Percentiles rank a stretch among this genome's conserved stretches.
Conservation (phyloP, 2,888 invertebrate genomes). For the Diloba caeruleocephala region DNA sequence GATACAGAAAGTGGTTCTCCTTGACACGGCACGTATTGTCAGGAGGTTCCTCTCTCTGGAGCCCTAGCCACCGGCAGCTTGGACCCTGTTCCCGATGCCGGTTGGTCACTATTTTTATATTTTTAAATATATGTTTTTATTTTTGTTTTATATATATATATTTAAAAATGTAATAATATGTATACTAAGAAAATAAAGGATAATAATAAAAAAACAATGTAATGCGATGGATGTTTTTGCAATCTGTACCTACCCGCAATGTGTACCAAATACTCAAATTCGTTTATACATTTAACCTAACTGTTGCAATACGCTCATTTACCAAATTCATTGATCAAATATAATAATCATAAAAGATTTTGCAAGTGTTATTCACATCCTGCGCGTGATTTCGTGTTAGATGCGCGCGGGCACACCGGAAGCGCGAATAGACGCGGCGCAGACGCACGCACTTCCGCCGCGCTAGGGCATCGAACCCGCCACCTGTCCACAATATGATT, state of each 20-base stretch:
- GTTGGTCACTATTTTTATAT: no score
- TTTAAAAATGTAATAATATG: no score
- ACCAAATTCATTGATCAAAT: constrained; percentile 34
- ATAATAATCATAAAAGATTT: constrained; percentile 51
- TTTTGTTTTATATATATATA: no score
- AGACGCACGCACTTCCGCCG: constrained; percentile 87
- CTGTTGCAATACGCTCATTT: neutral
- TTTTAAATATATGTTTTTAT: no score
- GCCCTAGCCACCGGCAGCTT: no score
- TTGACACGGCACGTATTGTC: no score
- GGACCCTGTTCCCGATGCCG: no score
- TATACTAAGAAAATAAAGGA: neutral
- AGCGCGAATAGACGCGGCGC: constrained; percentile 86
- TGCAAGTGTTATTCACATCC: constrained; percentile 56
- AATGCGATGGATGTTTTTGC: neutral
- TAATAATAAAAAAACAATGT: neutral
- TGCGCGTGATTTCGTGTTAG: constrained; percentile 67
- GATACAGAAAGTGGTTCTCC: no score
- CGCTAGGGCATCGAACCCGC: constrained; percentile 80
- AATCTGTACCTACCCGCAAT: neutral
- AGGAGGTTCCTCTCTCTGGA: no score
- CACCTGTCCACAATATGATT: constrained; percentile 73
- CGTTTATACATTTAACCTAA: neutral
- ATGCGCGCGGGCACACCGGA: constrained; percentile 78
- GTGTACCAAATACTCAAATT: constrained; percentile 4